Conservation (phyloP, 2,113 vertebrate species). For the Dicrurus megarhynchus region DNA sequence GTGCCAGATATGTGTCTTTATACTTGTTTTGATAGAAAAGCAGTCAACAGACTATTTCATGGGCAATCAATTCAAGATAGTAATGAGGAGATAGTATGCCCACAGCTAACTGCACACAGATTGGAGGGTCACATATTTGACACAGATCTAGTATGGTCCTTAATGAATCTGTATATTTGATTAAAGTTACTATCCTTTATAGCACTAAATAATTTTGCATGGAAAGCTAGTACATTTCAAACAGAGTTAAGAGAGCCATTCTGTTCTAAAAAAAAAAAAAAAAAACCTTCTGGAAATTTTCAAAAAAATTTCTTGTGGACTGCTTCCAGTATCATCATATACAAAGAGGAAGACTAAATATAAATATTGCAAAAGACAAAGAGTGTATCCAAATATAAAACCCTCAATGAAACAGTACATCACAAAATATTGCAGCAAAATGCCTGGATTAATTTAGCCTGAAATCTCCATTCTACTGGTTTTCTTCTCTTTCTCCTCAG, state of each 20-base stretch:
- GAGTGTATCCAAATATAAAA: not conserved
- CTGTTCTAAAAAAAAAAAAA: conserved; percentile 4
- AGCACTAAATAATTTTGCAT: conserved; percentile 64
- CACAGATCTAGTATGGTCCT: conserved; percentile 64
- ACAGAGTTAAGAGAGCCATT: not conserved
- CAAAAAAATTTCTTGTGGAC: not conserved
- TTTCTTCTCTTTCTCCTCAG: not conserved
- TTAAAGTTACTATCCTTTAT: conserved; percentile 74
- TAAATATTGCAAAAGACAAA: not conserved
- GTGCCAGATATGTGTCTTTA: conserved; percentile 67
- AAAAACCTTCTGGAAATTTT: conserved; percentile 9
- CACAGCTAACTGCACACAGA: conserved; percentile 74
- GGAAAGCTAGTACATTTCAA: conserved; percentile 54
- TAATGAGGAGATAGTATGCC: conserved; percentile 72
- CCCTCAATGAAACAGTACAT: not conserved
- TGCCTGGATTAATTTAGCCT: not conserved
- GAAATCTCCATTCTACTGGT: not conserved
- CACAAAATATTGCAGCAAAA: not conserved
- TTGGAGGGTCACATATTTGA: conserved; percentile 74
- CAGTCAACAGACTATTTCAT: conserved; percentile 78
- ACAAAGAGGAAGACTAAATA: not conserved
- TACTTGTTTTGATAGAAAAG: conserved; percentile 80
- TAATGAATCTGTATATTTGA: conserved; percentile 77
- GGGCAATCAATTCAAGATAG: conserved; percentile 79
- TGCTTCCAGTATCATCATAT: not conserved